Percentiles rank a stretch among this genome's conserved stretches.
These are phyloP conservation scores for Cuniculus paca DNA, from an alignment of 2,797 vertebrate genomes.

Conservation along the genomic window DNA sequence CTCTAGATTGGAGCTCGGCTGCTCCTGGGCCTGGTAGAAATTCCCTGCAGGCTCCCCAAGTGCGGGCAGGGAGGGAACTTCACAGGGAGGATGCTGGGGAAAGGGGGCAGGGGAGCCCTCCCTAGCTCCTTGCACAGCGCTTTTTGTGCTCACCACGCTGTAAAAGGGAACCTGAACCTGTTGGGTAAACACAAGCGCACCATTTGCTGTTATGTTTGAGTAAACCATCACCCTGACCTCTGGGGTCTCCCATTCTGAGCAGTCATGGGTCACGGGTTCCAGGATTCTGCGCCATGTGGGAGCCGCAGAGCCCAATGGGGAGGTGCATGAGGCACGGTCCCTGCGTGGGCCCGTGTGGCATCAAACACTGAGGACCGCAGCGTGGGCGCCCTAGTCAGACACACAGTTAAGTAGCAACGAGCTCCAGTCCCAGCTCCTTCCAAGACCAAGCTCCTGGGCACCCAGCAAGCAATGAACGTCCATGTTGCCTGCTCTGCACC, in stretches of 20 bases:
- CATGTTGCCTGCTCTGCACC: fast-evolving
- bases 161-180: neutral
- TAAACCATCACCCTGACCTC: fast-evolving
- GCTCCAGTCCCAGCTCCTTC: neutral
- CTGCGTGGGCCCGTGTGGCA: fast-evolving
- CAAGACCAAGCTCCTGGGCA: neutral
- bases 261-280: fast-evolving
- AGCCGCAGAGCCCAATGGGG: fast-evolving
- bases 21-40: neutral
- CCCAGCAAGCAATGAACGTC: neutral
- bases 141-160: neutral
- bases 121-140: neutral
- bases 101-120: fast-evolving
- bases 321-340: fast-evolving
- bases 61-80: fast-evolving
- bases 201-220: fast-evolving
- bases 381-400: fast-evolving
- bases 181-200: neutral
- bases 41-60: neutral
- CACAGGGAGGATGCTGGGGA: neutral
- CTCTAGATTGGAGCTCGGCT: neutral
- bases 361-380: neutral
- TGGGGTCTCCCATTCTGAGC: fast-evolving
- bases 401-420: fast-evolving
- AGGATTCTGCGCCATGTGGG: fast-evolving